Conservation (phyloP, 2,888 invertebrate species). For the Pediacus dermestoides region DNA sequence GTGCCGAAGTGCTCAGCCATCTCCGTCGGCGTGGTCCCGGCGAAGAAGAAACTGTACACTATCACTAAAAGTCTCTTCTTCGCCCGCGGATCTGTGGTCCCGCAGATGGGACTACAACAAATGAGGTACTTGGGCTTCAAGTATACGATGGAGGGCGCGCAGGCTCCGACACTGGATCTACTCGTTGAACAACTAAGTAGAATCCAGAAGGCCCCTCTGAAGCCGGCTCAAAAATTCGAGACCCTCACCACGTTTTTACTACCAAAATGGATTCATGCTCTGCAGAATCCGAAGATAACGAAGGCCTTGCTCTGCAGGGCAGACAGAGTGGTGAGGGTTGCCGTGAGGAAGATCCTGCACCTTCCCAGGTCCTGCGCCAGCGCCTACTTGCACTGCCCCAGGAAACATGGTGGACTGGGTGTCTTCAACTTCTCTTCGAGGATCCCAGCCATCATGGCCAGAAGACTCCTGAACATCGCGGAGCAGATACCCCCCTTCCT, state of each 20-base stretch:
- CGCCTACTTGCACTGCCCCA: constrained; percentile 32
- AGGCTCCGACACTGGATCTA: not conserved
- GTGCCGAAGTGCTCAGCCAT: constrained; percentile 1
- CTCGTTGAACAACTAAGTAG: not conserved
- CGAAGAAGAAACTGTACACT: not conserved
- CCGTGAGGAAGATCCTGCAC: constrained; percentile 46
- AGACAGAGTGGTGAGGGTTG: constrained; percentile 11
- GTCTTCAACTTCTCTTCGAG: constrained; percentile 6
- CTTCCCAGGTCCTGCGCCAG: constrained; percentile 47
- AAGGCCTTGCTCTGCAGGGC: constrained; percentile 9
- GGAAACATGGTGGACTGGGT: constrained; percentile 22
- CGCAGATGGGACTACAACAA: not conserved
- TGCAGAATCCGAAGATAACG: constrained; percentile 13
- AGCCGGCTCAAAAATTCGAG: constrained; percentile 4
- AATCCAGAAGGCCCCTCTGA: not conserved
- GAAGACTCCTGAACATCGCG: not conserved
- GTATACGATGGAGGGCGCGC: not conserved
- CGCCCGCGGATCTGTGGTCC: not conserved
- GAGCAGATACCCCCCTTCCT: not conserved
- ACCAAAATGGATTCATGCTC: not conserved
- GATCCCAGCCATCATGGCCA: constrained; percentile 8
- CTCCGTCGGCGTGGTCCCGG: not conserved
- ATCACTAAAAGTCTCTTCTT: not conserved
- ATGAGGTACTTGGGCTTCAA: constrained; percentile 2
- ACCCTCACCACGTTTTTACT: not conserved